phyloP scores from a whole-genome alignment of 37 sponge, comb jelly and placozoan genomes.

The Ephydatia muelleri region DNA sequence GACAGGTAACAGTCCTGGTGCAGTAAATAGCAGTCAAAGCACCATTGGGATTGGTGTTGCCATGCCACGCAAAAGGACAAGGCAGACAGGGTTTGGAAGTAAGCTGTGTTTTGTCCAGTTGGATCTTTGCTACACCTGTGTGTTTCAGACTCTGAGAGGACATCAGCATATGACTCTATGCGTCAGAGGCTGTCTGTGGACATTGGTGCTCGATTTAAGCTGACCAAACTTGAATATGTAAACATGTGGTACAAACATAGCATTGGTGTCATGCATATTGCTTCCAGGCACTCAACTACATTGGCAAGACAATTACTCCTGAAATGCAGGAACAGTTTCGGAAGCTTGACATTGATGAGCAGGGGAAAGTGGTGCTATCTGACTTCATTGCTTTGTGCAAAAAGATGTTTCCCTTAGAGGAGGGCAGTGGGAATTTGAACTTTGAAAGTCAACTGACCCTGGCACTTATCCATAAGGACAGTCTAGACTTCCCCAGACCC shows the following conservation, averaged over 20 bases:
- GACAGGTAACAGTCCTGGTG: neutral
- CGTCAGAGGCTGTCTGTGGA: constrained; percentile 69
- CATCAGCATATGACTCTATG: constrained; percentile 15
- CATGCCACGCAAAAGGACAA: constrained; percentile 21
- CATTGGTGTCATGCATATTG: too few relatives aligned
- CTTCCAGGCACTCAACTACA: constrained; percentile 70
- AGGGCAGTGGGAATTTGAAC: constrained; percentile 41
- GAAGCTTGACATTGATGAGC: constrained; percentile 50
- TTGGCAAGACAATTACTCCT: constrained; percentile 36
- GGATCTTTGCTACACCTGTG: neutral
- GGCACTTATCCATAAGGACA: constrained; percentile 63
- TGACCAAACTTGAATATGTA: constrained; percentile 60
- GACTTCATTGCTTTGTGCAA: constrained; percentile 61
- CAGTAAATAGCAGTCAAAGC: neutral
- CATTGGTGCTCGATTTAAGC: constrained; percentile 38
- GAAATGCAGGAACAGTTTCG: constrained; percentile 46
- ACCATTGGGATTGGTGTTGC: too few relatives aligned
- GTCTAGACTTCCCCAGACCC: constrained; percentile 41
- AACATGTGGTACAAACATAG: too few relatives aligned
- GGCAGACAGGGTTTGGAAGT: neutral
- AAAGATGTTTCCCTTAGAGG: constrained; percentile 75
- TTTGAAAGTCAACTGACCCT: constrained; percentile 38
- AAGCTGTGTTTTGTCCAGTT: neutral
- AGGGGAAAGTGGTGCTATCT: constrained; percentile 61
- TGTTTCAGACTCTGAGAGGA: neutral